phyloP scores from a whole-genome alignment of 2,888 invertebrate genomes.

The Tenodera sinensis region DNA sequence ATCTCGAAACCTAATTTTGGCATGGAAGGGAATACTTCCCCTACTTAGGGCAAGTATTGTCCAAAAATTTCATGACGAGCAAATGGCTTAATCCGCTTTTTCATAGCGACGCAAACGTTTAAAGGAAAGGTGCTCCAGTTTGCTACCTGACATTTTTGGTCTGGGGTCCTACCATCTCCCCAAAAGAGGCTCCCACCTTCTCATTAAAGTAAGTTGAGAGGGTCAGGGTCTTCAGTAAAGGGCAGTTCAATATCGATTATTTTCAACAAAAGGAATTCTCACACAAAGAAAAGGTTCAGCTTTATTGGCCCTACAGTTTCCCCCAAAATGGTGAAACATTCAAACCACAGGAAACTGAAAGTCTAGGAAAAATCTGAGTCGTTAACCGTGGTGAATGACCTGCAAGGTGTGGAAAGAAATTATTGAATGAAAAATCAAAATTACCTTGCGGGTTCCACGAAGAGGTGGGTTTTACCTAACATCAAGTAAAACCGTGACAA shows the following conservation, averaged over 20 bases:
- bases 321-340: neutral
- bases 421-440: too few species aligned
- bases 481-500: too few species aligned
- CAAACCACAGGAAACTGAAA: neutral
- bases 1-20: too few species aligned
- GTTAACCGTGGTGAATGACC: neutral
- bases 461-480: too few species aligned
- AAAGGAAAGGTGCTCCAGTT: neutral
- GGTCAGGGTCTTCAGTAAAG: neutral
- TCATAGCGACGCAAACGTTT: too few species aligned
- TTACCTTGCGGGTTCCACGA: too few species aligned
- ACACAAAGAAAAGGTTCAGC: neutral
- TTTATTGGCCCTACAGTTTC: neutral
- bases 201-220: neutral
- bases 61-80: too few species aligned
- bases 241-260: neutral
- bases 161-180: neutral
- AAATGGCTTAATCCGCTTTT: too few species aligned
- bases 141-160: neutral
- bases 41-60: too few species aligned
- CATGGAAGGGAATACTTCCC: too few species aligned
- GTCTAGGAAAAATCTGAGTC: neutral
- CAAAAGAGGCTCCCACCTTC: neutral
- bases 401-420: too few species aligned
- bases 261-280: neutral